Conservation (phyloP, 2,797 vertebrate genomes). For the Premnoplex brunnescens region DNA sequence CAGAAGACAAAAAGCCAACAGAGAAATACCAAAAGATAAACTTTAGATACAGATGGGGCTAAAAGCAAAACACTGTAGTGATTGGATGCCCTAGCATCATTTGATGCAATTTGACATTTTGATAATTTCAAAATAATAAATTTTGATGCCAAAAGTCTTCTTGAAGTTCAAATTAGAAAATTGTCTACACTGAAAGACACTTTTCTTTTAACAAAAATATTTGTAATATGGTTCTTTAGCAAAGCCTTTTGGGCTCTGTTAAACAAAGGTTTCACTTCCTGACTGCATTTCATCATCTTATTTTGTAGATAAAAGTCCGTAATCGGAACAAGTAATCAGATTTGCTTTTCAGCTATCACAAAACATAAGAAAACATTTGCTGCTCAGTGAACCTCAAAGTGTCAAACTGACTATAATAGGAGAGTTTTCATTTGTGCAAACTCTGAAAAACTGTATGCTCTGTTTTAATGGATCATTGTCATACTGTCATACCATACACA, state of each 20-base stretch:
- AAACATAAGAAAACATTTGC: not conserved
- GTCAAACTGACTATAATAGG: not conserved
- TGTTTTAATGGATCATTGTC: not conserved
- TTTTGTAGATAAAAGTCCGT: not conserved
- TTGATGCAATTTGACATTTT: not conserved
- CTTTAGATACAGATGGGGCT: not conserved
- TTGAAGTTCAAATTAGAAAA: not conserved
- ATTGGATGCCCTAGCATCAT: not conserved
- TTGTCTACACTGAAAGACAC: not conserved
- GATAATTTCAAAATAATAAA: not conserved
- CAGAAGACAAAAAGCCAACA: not conserved
- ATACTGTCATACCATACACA: not conserved
- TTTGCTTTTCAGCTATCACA: not conserved
- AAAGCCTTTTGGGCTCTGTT: not conserved
- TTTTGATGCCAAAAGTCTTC: not conserved
- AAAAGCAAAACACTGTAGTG: not conserved
- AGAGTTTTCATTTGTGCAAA: not conserved
- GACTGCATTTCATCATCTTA: not conserved
- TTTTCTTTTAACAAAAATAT: not conserved
- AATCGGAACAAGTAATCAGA: conserved; percentile 4
- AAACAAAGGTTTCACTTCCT: not conserved
- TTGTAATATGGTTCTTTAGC: not conserved
- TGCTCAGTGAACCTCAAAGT: not conserved
- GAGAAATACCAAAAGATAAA: not conserved
- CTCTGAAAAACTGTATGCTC: not conserved